Evolutionary conservation across 2,888 invertebrate genomes (phyloP).

Genomic region (Calameuta pallipes): DNA sequence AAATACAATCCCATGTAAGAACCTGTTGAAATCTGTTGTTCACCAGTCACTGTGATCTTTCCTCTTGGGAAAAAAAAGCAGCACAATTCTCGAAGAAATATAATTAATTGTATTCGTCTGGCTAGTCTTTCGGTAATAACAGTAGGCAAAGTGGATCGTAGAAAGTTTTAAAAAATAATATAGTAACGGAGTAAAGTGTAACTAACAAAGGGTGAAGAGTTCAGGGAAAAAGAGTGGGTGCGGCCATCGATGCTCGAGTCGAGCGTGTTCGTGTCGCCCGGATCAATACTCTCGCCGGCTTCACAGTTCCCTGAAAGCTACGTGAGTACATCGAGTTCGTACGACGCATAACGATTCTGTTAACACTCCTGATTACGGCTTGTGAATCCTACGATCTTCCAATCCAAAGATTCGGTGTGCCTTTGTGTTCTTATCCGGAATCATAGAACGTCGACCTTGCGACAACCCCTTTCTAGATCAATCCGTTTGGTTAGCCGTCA

Average conservation of each 20-base stretch:
- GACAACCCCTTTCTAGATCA: not conserved
- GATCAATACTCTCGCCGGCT: slow-evolving; percentile 13
- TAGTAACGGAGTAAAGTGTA: not conserved
- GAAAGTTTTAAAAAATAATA: not conserved
- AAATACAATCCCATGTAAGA: not conserved
- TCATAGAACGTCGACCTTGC: not conserved
- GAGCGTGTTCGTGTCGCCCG: slow-evolving; percentile 8
- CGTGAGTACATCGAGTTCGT: not conserved
- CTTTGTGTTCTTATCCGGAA: not conserved
- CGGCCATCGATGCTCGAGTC: slow-evolving; percentile 13
- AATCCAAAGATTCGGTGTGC: not conserved
- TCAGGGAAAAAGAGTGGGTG: slow-evolving; percentile 2
- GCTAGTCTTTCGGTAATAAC: not conserved
- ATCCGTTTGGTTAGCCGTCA: not conserved
- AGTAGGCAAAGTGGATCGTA: not conserved
- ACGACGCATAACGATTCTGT: not conserved
- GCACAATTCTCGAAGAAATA: not conserved
- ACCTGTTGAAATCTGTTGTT: not conserved
- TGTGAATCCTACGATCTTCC: not conserved
- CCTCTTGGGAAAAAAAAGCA: not conserved
- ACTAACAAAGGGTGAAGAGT: not conserved
- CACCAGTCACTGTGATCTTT: not conserved
- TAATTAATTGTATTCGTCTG: not conserved
- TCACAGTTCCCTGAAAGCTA: not conserved
- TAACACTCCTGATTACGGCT: not conserved